These are phyloP conservation scores for Saturnia japonica DNA, from an alignment of 2,888 invertebrate genomes.

Conservation along the genomic window DNA sequence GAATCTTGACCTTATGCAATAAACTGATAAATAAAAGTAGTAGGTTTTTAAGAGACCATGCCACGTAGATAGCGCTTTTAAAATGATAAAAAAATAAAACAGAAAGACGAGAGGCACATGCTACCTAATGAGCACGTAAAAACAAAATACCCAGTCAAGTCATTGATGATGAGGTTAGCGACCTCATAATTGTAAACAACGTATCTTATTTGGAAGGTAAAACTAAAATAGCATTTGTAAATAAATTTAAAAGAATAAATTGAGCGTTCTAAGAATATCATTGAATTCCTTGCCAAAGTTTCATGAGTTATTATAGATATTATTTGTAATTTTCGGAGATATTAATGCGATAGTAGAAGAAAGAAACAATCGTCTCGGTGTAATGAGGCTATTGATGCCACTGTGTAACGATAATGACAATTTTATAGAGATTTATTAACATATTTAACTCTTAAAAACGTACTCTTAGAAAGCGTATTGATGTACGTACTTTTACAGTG, in stretches of 20 bases:
- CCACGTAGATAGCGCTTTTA: background rate
- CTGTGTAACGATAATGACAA: constrained; percentile 40
- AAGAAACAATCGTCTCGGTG: constrained; percentile 27
- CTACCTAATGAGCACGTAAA: constrained; percentile 11
- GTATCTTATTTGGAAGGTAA: constrained; percentile 46
- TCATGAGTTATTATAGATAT: constrained; percentile 27
- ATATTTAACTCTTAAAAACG: background rate
- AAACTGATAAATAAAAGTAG: background rate
- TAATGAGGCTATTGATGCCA: constrained; percentile 33
- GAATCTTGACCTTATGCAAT: background rate
- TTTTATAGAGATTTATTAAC: constrained; percentile 39
- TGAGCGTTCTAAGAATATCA: constrained; percentile 25
- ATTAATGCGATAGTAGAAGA: constrained; percentile 10
- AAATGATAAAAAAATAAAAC: background rate
- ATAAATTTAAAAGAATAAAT: constrained; percentile 33
- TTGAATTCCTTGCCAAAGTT: constrained; percentile 37
- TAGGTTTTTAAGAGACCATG: background rate
- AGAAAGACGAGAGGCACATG: constrained; percentile 2
- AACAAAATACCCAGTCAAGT: constrained; percentile 16
- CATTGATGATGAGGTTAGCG: constrained; percentile 47
- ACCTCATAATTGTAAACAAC: constrained; percentile 54
- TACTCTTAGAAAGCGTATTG: background rate
- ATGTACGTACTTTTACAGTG: background rate
- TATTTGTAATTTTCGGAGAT: constrained; percentile 21
- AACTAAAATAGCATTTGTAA: constrained; percentile 46